phyloP scores from a whole-genome alignment of 2,797 vertebrate genomes.

The Ctenosaura bakeri region DNA sequence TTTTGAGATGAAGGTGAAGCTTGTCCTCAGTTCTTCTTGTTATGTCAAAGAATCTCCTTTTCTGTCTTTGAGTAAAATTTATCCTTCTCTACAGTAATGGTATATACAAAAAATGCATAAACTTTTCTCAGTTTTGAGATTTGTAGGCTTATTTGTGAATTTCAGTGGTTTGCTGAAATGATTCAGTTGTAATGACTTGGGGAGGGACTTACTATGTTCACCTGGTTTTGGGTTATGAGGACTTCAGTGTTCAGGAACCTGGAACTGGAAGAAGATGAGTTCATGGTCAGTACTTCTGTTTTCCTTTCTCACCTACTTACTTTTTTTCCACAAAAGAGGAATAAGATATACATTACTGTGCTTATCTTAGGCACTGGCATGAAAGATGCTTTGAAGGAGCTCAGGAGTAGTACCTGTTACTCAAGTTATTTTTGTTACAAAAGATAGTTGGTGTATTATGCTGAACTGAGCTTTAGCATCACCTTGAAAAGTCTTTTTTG shows the following conservation, averaged over 20 bases:
- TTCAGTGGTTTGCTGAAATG: background rate
- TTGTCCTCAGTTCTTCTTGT: background rate
- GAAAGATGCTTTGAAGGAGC: background rate
- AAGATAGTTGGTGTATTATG: background rate
- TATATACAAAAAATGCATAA: background rate
- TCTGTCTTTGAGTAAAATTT: background rate
- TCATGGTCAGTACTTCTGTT: no score
- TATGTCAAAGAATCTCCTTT: background rate
- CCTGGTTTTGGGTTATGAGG: background rate
- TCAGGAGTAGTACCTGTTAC: background rate
- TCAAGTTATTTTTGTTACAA: background rate
- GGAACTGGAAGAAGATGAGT: background rate
- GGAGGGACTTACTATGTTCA: background rate
- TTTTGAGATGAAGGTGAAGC: background rate
- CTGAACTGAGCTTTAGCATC: background rate
- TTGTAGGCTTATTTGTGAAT: background rate
- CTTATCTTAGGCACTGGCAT: background rate
- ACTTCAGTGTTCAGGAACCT: background rate
- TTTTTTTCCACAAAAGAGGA: background rate
- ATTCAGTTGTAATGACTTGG: background rate
- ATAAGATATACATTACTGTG: background rate
- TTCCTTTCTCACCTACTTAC: background rate
- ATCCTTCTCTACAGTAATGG: background rate
- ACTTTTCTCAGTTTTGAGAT: background rate
- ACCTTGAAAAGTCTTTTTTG: background rate